These are phyloP conservation scores for Pogonomyrmex barbatus DNA, from an alignment of 1,140 invertebrate species.

Conservation along the genomic window DNA sequence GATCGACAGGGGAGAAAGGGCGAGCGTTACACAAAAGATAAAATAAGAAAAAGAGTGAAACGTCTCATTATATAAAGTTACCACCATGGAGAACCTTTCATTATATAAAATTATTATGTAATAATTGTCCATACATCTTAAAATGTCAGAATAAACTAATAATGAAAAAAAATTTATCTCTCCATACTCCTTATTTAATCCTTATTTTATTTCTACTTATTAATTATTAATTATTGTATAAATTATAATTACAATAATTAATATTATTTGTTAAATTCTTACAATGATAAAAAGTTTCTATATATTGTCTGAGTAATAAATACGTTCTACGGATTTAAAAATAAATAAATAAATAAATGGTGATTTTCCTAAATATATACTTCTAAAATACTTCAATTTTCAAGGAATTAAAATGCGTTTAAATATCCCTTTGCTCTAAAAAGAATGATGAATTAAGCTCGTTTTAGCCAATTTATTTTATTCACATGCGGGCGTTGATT, in stretches of 20 bases:
- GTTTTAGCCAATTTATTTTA: background rate
- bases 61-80: conserved; percentile 81
- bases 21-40: conserved; percentile 71
- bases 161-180: conserved; percentile 73
- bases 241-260: background rate
- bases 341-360: background rate
- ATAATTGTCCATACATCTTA: conserved; percentile 86
- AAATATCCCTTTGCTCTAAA: background rate
- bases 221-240: background rate
- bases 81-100: conserved; percentile 83
- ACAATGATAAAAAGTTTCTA: background rate
- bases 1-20: conserved; percentile 60
- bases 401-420: background rate
- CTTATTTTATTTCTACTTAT: conserved; percentile 5
- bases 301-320: background rate
- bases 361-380: background rate
- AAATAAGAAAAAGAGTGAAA: conserved; percentile 70
- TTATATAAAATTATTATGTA: conserved; percentile 86
- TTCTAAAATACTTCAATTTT: conserved; percentile 20
- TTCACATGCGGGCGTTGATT: background rate
- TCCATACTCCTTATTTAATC: background rate
- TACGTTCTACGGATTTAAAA: background rate
- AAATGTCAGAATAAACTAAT: conserved; percentile 86
- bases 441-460: background rate
- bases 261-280: conserved; percentile 1